A percentile compares a stretch with the other conserved stretches of the same genome.
Evolutionary conservation across 2,888 invertebrate species (phyloP).

Genomic region (Cephonodes hylas): DNA sequence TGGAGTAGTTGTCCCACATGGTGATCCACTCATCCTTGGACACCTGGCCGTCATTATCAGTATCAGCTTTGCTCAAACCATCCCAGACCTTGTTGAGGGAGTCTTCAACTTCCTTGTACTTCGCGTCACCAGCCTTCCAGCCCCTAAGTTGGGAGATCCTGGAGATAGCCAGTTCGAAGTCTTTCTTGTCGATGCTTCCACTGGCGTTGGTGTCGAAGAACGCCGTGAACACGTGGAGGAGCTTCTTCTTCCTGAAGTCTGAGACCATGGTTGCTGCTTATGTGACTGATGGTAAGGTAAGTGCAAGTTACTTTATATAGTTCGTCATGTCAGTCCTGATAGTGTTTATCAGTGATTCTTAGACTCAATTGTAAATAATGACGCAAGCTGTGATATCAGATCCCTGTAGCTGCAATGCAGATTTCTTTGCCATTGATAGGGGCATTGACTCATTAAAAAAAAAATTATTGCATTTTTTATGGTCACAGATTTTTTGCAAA

Average conservation of each 20-base stretch:
- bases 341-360: constrained; percentile 23
- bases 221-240: constrained; percentile 91
- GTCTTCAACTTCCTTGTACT: constrained; percentile 87
- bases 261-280: constrained; percentile 82
- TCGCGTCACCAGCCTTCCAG: constrained; percentile 87
- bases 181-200: constrained; percentile 92
- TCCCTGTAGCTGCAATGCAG: constrained; percentile 13
- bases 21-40: constrained; percentile 50
- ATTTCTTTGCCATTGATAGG: background rate
- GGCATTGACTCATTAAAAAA: background rate
- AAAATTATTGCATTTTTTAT: too few species aligned
- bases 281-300: constrained; percentile 15
- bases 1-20: constrained; percentile 85
- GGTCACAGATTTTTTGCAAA: too few species aligned
- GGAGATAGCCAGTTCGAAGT: constrained; percentile 92
- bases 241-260: constrained; percentile 94
- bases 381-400: constrained; percentile 13
- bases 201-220: constrained; percentile 95
- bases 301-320: constrained; percentile 26
- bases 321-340: constrained; percentile 20
- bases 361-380: constrained; percentile 13
- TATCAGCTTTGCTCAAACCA: constrained; percentile 89
- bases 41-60: constrained; percentile 92
- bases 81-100: constrained; percentile 92
- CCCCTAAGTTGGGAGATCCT: constrained; percentile 90